These are phyloP conservation scores for Sebastes flavidus DNA, from an alignment of 2,797 vertebrate species.

Conservation along the genomic window DNA sequence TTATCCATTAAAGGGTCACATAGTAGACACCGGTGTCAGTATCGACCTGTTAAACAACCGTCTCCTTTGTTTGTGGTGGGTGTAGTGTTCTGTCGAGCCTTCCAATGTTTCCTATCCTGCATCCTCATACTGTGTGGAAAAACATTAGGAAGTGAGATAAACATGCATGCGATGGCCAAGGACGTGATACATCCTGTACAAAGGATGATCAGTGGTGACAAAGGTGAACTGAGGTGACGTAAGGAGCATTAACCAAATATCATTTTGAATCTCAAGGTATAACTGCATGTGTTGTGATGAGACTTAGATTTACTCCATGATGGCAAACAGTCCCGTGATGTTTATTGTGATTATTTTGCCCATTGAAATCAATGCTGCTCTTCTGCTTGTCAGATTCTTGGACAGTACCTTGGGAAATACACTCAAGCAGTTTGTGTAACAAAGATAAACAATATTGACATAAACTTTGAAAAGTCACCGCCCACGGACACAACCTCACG, in stretches of 20 bases:
- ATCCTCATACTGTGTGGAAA: slow-evolving; percentile 37
- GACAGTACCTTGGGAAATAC: neutral
- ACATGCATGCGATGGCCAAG: neutral
- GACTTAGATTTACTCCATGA: neutral
- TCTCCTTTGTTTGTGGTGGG: slow-evolving; percentile 45
- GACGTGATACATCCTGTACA: slow-evolving; percentile 37
- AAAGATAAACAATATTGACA: slow-evolving; percentile 7
- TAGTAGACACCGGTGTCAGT: neutral
- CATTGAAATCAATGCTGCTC: neutral
- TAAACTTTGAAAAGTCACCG: neutral
- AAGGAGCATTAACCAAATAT: neutral
- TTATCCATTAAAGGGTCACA: neutral
- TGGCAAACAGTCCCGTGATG: neutral
- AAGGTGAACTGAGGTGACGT: neutral
- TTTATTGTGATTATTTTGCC: neutral
- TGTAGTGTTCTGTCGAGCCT: neutral
- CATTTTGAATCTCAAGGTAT: neutral
- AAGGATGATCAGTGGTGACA: neutral
- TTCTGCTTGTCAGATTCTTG: neutral
- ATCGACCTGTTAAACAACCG: neutral
- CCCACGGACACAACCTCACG: neutral
- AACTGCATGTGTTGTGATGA: neutral
- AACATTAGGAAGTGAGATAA: slow-evolving; percentile 57
- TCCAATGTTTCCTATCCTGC: slow-evolving; percentile 30
- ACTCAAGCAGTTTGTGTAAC: neutral